Base-by-base conservation (phyloP, 53 echinoderm and acorn worm species). In the Zoroaster sp. region DNA sequence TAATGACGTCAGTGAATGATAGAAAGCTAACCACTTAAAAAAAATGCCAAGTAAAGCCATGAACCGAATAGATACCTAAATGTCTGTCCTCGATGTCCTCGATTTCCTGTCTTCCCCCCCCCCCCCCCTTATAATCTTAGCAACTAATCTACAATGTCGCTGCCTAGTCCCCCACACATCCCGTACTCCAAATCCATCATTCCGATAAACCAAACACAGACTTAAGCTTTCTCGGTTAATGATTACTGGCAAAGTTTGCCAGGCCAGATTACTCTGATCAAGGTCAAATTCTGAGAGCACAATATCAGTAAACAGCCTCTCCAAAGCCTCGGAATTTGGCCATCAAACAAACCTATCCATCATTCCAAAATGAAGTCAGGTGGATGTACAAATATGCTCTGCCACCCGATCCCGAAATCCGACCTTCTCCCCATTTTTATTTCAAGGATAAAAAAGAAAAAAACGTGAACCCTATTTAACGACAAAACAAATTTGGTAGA, bases 291-390 rank as follows among this genome's bases (percentile, higher is more conserved):
- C 35, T 23, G 55, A 38, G 6, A 37, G 34, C 3, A 33, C 37
- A 55, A 52, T 36, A 35, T 45, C 55, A 17, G 78, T 53, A 75
- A 76, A 76, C 76, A 76, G 42, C 6, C 31, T 47, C 17, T 49
- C 17, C 46, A 46, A 46, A 15, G 34, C 45, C 42, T 47, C 34
- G 76, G 15, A 49, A 45, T 75, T 75, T 33, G 45, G 33, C 47
- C 28, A 11, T 75, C 75, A 59, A 28, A 81, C 31, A 28, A 81
- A 63, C 17, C 40, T n/a, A 59, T 79, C 79, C 59, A 20, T 63
- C 79, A 79, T 59, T 35, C 79, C 55, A 35, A 79, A 63, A 55
- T 79, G 23, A 81, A 81, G 81, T 81, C 81, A 81, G 15, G 54
- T 67, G 35, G 39, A 17, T 81, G 42, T 65, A 31, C 38, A 81